These are phyloP conservation scores for Epiperipatus broadwayi DNA, from an alignment of 2,888 invertebrate species.

Conservation along the genomic window DNA sequence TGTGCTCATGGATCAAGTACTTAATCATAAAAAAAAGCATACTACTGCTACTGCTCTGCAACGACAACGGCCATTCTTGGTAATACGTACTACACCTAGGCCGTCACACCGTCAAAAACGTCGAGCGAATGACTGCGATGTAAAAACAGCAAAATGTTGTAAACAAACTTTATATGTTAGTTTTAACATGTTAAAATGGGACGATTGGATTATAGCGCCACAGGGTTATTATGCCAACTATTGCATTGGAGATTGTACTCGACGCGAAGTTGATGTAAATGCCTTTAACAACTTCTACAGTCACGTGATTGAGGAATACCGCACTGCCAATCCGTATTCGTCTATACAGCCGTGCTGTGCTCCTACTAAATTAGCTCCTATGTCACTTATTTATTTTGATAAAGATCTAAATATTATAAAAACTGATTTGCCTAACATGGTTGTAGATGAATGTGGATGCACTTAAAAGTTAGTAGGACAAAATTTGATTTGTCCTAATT, in stretches of 20 bases:
- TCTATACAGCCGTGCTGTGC: constrained; percentile 81
- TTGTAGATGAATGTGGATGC: constrained; percentile 85
- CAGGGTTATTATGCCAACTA: constrained; percentile 82
- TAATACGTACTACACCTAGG: constrained; percentile 19
- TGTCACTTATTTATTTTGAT: constrained; percentile 80
- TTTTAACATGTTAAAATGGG: constrained; percentile 77
- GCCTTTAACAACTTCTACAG: constrained; percentile 61
- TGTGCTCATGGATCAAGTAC: no score
- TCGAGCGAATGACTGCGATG: constrained; percentile 10
- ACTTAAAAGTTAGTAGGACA: no score
- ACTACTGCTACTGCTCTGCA: no score
- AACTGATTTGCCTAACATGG: constrained; percentile 82
- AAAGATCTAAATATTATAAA: constrained; percentile 75
- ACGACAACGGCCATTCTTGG: constrained; percentile 29
- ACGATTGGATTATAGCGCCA: constrained; percentile 80
- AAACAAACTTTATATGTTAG: constrained; percentile 77
- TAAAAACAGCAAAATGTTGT: constrained; percentile 41
- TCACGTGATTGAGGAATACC: constrained; percentile 72
- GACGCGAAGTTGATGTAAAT: constrained; percentile 58
- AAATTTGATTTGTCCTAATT: no score
- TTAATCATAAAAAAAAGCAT: no score
- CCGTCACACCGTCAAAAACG: constrained; percentile 12
- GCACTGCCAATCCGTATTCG: constrained; percentile 33
- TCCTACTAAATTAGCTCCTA: constrained; percentile 71
- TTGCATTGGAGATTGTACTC: constrained; percentile 68